Base-by-base conservation (phyloP, 2,888 invertebrate genomes). In the Masnerella sp. region DNA sequence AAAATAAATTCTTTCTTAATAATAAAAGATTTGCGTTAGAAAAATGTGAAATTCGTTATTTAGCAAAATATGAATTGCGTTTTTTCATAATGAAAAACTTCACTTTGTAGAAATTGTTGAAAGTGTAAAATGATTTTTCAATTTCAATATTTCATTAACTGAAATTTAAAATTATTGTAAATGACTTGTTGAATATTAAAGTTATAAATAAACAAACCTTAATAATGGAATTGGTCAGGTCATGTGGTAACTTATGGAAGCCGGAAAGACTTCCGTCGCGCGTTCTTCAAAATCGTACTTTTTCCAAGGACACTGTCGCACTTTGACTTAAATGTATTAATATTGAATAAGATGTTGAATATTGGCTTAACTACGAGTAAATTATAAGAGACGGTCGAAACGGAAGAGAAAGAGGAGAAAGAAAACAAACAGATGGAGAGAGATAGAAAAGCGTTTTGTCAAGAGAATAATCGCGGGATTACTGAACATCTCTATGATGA, bases 381-480 rank as follows among this genome's bases (percentile, higher is more conserved):
- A 38, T 14, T 42, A 47, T 34, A n/a, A 36, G 8, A 22, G 14
- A 30, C 14, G 28, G 20, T 14, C 22, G 12, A 49, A 67, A 30
- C 5, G 11, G 32, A 38, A 20, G 18, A 38, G 42, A 32, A 47
- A 18, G 49, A 43, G 22, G 20, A 40, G 64, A 43, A 25, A 54
- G 59, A 42, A 49, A 42, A 58, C 14, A 71, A 64, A 64, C 43
- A 59, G 68, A 42, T 32, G 49, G 69, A 65, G 71, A 65, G 59
- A 74, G 69, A 62, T 76, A 62, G 70, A 73, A 68, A 77, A 75
- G 74, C 82, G 78, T 77, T 82, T 80, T 69, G 81, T 82, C 81
- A 80, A 78, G 76, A 79, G 83, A 81, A 84, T 85, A 85, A 84
- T 82, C 83, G 81, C 84, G 83, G 81, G 80, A 84, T 85, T 84